These are phyloP conservation scores for Passer domesticus DNA, from an alignment of 2,113 vertebrate genomes.

Conservation along the genomic window DNA sequence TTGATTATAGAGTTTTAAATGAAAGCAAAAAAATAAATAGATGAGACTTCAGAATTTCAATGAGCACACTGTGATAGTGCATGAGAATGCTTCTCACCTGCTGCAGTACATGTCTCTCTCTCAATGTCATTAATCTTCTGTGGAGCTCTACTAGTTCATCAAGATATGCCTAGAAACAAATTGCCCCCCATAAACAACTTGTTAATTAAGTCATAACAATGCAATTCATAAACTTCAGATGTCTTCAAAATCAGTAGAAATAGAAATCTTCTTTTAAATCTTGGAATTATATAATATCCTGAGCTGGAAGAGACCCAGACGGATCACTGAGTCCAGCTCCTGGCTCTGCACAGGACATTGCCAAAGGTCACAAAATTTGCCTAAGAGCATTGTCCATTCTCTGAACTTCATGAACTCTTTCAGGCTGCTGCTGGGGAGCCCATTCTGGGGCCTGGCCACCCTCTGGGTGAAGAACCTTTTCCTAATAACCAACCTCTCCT, in stretches of 20 bases:
- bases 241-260: not conserved
- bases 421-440: not conserved
- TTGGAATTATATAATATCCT: not conserved
- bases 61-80: not conserved
- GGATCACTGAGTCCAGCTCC: not conserved
- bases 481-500: not conserved
- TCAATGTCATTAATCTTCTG: conserved; percentile 93
- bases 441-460: not conserved
- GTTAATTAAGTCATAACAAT: conserved; percentile 14
- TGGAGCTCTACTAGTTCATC: conserved; percentile 97
- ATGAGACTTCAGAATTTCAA: not conserved
- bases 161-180: conserved; percentile 86
- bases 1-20: not conserved
- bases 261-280: not conserved
- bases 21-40: not conserved
- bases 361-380: not conserved
- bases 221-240: not conserved
- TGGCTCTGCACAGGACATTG: not conserved
- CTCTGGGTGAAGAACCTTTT: not conserved
- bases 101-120: conserved; percentile 93
- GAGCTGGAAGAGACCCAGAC: not conserved
- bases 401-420: not conserved
- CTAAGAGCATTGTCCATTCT: not conserved
- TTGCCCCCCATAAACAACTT: conserved; percentile 5
- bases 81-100: conserved; percentile 82